Evolutionary conservation across 2,888 invertebrate species (phyloP).

Genomic region (Escarpia spicata): DNA sequence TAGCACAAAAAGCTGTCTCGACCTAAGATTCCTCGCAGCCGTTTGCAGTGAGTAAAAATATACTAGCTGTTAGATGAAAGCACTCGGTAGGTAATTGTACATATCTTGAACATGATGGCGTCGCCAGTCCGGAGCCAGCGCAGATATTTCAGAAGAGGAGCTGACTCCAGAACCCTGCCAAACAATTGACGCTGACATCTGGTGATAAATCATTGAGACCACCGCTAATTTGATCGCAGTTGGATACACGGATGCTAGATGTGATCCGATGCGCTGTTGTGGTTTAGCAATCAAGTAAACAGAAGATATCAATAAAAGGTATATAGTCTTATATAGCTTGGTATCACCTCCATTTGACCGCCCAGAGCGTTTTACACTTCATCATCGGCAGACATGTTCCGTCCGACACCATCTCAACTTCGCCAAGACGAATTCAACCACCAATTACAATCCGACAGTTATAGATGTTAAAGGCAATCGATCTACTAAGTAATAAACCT

Average conservation of each 20-base stretch:
- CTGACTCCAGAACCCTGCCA: not conserved
- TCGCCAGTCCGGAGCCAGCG: not conserved
- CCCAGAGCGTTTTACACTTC: not conserved
- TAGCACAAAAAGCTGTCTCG: not conserved
- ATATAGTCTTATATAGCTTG: not conserved
- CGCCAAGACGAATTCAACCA: no score
- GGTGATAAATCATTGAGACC: not conserved
- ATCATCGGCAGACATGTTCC: not conserved
- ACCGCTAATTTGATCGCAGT: not conserved
- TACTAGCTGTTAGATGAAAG: constrained; percentile 12
- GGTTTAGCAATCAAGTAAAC: constrained; percentile 3
- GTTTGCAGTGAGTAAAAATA: constrained; percentile 4
- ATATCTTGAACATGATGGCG: not conserved
- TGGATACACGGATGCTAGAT: not conserved
- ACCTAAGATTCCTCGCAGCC: not conserved
- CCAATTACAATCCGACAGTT: no score
- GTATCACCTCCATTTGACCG: not conserved
- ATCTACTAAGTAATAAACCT: no score
- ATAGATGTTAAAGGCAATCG: no score
- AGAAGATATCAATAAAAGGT: not conserved
- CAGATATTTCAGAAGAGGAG: not conserved
- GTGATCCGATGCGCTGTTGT: not conserved
- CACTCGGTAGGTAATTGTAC: not conserved
- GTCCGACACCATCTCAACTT: not conserved
- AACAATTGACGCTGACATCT: not conserved